Evolutionary conservation across 2,113 vertebrate species (phyloP).

Genomic region (Hassar affinis): DNA sequence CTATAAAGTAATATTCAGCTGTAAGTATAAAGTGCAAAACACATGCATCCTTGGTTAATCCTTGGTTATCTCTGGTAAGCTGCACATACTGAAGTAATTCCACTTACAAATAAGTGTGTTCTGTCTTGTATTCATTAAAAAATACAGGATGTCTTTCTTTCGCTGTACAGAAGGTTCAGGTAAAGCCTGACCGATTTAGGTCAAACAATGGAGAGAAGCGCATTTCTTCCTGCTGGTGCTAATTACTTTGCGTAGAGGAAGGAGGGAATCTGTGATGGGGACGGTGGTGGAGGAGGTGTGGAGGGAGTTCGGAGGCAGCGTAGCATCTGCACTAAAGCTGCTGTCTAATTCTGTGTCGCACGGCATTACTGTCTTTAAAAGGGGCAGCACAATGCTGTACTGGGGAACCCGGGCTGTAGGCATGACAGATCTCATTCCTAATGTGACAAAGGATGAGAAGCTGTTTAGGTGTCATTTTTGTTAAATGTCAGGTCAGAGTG

Average conservation of each 20-base stretch:
- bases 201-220: neutral
- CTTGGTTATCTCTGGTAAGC: neutral
- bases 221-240: neutral
- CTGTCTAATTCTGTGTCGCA: slow-evolving; percentile 7
- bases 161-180: neutral
- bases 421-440: slow-evolving; percentile 4
- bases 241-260: neutral
- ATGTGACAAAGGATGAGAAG: neutral
- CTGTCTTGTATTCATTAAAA: neutral
- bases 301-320: neutral
- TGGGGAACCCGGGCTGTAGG: neutral
- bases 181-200: neutral
- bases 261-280: neutral
- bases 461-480: neutral
- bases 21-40: neutral
- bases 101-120: neutral
- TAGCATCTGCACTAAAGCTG: slow-evolving; percentile 1
- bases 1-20: neutral
- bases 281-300: neutral
- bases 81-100: neutral
- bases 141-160: neutral
- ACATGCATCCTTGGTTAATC: neutral
- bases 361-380: neutral
- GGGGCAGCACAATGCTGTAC: neutral
- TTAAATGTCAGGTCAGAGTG: neutral